These are phyloP conservation scores for Brachirus orientalis DNA, from an alignment of 2,113 vertebrate species.

Conservation along the genomic window DNA sequence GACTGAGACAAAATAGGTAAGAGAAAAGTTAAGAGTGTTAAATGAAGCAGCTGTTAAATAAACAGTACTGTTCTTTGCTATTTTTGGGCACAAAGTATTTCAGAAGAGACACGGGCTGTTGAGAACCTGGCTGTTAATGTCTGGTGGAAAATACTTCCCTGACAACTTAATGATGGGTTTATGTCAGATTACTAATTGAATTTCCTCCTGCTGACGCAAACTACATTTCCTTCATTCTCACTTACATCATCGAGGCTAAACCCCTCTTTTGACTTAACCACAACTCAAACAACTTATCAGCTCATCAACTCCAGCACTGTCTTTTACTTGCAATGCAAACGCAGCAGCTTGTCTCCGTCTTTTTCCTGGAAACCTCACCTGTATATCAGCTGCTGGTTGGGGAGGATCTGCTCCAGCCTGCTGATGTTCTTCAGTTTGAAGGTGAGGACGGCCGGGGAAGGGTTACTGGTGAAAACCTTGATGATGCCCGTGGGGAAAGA, in stretches of 20 bases:
- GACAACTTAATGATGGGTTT: conserved; percentile 73
- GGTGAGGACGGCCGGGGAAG: conserved; percentile 91
- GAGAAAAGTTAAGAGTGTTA: conserved; percentile 7
- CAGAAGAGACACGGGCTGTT: conserved; percentile 53
- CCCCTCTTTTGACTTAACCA: conserved; percentile 23
- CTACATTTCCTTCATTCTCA: conserved; percentile 42
- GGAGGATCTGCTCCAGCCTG: conserved; percentile 93
- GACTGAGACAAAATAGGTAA: conserved; percentile 43
- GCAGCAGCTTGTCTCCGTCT: background rate
- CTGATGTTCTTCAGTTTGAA: conserved; percentile 93
- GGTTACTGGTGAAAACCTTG: conserved; percentile 95
- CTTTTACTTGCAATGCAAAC: background rate
- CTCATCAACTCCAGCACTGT: background rate
- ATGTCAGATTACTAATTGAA: conserved; percentile 69
- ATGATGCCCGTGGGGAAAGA: conserved; percentile 97
- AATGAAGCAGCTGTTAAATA: conserved; percentile 37
- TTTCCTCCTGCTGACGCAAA: conserved; percentile 69
- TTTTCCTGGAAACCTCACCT: conserved; percentile 78
- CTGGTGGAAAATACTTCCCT: conserved; percentile 72
- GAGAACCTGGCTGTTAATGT: conserved; percentile 55
- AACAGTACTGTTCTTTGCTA: conserved; percentile 37
- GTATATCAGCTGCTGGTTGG: conserved; percentile 93
- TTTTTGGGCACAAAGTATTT: conserved; percentile 48
- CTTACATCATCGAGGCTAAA: conserved; percentile 17
- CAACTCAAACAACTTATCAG: conserved; percentile 6